phyloP scores from a whole-genome alignment of 2,888 invertebrate species.

The Caenorhabditis sp. region DNA sequence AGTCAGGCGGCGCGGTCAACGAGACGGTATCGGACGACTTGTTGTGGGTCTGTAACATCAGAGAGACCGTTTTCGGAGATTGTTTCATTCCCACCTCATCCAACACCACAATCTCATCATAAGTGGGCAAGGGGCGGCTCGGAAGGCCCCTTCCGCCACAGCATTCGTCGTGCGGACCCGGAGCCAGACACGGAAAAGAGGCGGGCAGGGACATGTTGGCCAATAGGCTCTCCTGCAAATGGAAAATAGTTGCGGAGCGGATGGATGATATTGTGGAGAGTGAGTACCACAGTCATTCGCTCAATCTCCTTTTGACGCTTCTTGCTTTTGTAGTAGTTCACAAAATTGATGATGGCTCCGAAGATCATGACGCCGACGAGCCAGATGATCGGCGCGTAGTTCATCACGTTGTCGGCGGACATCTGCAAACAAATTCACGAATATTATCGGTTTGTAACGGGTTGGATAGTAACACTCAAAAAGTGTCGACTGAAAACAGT shows the following conservation, averaged over 20 bases:
- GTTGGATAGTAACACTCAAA: no score
- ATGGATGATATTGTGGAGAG: neutral
- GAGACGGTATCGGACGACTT: no score
- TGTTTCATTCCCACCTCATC: conserved; percentile 34
- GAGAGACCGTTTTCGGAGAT: no score
- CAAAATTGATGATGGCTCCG: conserved; percentile 57
- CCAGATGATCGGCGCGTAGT: conserved; percentile 63
- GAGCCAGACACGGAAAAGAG: conserved; percentile 61
- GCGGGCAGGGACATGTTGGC: conserved; percentile 42
- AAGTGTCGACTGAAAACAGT: no score
- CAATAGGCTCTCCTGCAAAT: conserved; percentile 42
- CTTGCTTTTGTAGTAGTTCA: conserved; percentile 59
- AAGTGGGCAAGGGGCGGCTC: conserved; percentile 53
- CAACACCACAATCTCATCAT: conserved; percentile 54
- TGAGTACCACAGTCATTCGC: conserved; percentile 29
- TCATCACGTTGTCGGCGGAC: conserved; percentile 48
- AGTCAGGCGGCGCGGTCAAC: conserved; percentile 35
- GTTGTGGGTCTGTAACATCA: no score
- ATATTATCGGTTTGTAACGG: no score
- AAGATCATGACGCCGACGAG: conserved; percentile 58
- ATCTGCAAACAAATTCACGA: no score
- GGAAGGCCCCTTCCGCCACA: conserved; percentile 53
- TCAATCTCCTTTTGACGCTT: conserved; percentile 44
- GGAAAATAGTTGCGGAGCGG: no score
- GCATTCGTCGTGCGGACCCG: conserved; percentile 57